Evolutionary conservation across 2,113 vertebrate genomes (phyloP).

Genomic region (Peromyscus maniculatus): DNA sequence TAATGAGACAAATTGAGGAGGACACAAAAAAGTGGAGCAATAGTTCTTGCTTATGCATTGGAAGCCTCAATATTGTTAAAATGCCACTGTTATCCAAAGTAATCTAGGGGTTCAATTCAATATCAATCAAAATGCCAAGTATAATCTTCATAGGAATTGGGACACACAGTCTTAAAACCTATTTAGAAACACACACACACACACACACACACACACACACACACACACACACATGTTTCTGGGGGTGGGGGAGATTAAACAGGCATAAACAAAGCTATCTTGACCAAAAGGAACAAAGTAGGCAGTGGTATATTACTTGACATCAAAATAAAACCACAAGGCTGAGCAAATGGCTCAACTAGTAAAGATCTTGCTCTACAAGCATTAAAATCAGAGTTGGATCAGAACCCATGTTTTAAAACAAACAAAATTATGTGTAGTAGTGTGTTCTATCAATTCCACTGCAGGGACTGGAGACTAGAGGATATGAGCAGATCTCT

Average conservation of each 20-base stretch:
- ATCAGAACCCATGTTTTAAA: neutral
- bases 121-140: neutral
- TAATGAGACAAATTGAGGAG: neutral
- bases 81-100: neutral
- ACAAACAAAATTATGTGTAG: neutral
- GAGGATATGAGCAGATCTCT: neutral
- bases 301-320: neutral
- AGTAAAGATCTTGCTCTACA: neutral
- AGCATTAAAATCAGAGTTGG: neutral
- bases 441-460: neutral
- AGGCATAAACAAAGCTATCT: neutral
- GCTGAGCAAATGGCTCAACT: neutral
- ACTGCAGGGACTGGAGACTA: neutral
- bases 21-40: neutral
- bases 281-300: neutral
- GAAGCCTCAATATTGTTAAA: neutral
- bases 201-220: neutral
- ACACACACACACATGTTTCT: neutral
- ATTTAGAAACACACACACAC: neutral
- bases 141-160: neutral
- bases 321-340: neutral
- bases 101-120: neutral
- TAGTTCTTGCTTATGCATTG: neutral
- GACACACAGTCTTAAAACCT: neutral
- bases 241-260: too few relatives aligned